Evolutionary conservation across 1,140 invertebrate species (phyloP).

Genomic region (Trialeurodes vaporariorum): DNA sequence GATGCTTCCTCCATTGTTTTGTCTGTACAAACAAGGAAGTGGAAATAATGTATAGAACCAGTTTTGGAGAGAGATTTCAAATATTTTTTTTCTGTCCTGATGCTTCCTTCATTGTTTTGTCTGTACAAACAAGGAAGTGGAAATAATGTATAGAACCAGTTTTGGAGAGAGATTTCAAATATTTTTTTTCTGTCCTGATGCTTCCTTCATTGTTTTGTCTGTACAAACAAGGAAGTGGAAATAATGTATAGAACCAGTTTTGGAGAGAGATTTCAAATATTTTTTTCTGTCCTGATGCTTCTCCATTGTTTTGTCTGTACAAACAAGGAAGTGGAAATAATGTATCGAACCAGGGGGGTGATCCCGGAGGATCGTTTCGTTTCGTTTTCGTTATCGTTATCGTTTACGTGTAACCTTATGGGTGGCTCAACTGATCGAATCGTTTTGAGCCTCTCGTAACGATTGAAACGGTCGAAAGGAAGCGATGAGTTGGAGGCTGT

Average conservation of each 20-base stretch:
- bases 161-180: not conserved
- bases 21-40: not conserved
- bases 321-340: not conserved
- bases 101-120: not conserved
- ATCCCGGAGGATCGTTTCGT: no score
- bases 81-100: not conserved
- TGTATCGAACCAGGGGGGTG: no score
- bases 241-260: not conserved
- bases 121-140: not conserved
- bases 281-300: not conserved
- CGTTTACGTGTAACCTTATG: no score
- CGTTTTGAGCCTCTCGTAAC: no score
- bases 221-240: not conserved
- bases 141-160: not conserved
- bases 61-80: not conserved
- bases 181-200: not conserved
- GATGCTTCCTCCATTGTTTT: not conserved
- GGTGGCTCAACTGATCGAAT: no score
- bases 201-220: not conserved
- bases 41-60: not conserved
- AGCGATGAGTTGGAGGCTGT: no score
- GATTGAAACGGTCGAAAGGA: no score
- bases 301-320: not conserved
- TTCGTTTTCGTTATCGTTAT: no score
- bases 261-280: not conserved